Evolutionary conservation across 2,797 vertebrate genomes (phyloP), one percentile per base, ranked within the genome.

Genomic region (Leptatherina wallacei): DNA sequence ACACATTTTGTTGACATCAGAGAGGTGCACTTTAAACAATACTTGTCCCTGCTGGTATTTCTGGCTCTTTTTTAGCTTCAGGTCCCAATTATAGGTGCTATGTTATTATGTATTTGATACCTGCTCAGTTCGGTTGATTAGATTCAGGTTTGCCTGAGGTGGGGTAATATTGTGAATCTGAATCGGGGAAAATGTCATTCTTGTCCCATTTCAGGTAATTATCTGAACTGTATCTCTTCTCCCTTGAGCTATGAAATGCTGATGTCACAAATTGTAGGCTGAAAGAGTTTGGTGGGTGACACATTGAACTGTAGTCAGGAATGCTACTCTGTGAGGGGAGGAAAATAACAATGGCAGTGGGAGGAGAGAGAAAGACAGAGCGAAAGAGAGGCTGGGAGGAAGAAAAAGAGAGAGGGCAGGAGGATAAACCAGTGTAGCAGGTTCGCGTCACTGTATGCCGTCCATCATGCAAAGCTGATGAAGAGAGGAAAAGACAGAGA

Each of bases 361-460:
- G 89, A 89, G 90, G 87, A 93, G 89, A 90, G 81, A 87, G 64
- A 78, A 27, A 70, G 36, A 77, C 49, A 68, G 66, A 54, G 51
- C 5, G 51, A 52, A 12, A 69, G 63, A 67, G 38, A 57, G 29
- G 72, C 67, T 76, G 73, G 62, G 36, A 82, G 57, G 58, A 82
- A 85, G 60, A 81, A 36, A 90, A 61, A 63, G 77, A 81, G 73
- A 85, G 77, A 79, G 66, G 57, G 82, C 57, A 63, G 86, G 89
- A 91, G 78, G 90, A 85, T 61, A 88, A 94, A 95, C 95, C 93
- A 93, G 95, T 94, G 89, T 77, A 85, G 85, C 91, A 78, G 87
- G 94, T 95, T 94, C 86, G 77, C 65, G 81, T 90, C 89, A 89
- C 89, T 89, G 89, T 87, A 88, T 65, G 82, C 82, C 91, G 85